Base-by-base conservation (phyloP, 2,888 invertebrate genomes). In the Scaeva pyrastri region DNA sequence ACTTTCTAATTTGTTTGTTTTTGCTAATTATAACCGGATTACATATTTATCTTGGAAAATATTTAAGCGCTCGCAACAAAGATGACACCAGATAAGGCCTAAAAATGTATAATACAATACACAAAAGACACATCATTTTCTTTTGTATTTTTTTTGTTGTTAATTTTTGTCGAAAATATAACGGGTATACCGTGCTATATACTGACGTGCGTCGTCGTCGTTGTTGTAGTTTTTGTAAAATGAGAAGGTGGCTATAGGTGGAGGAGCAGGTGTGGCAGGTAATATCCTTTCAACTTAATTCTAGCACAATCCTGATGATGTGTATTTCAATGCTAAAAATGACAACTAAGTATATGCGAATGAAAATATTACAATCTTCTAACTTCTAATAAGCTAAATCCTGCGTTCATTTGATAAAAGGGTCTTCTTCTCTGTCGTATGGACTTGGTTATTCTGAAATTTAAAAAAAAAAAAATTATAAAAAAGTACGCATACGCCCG, bases 11-110 rank as follows among this genome's bases (percentile, higher is more conserved):
- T 85, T 85, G 81, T 77, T 77, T 56, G 48, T 43, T 43, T 68
- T 72, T 88, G 88, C 89, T 89, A 89, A 89, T 90, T 90, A 90
- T 89, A 89, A 88, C 88, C 87, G 90, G 89, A 89, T 90, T 90
- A 90, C 90, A 89, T 90, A 89, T 89, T 89, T 89, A 90, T 89
- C 88, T 89, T 36, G 58, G 64, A 52, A 71, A 78, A 74, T 78
- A 60, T 81, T 70, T 48, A 70, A 76, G 75, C 36, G 56, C 80
- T 75, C 70, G 12, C 41, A 58, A 80, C 66, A 48, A 60, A 76
- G 80, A 76, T 76, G 85, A 68, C 76, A 71, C 45, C 72, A 55
- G 64, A 79, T 78, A 74, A 7, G n/a, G 36, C 8, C n/a, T 26
- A 1, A 39, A 36, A 36, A 23, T 26, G 19, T 41, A 66, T 0